A percentile compares a stretch with the other conserved stretches of the same genome.
These are phyloP conservation scores for Dasypus novemcinctus DNA, from an alignment of 2,113 vertebrate genomes.

Conservation along the genomic window DNA sequence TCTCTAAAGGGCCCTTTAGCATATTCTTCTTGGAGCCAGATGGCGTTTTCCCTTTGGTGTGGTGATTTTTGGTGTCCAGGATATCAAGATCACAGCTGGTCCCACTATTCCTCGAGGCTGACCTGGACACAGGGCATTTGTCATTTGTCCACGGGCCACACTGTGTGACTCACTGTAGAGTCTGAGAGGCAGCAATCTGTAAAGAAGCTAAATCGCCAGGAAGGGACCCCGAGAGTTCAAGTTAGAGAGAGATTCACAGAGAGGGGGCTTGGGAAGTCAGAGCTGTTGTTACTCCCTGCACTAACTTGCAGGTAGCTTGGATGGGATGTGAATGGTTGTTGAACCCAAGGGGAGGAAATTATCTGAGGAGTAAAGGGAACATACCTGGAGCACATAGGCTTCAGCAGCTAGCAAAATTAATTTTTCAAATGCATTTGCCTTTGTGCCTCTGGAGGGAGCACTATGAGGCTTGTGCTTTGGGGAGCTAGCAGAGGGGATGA, in stretches of 20 bases:
- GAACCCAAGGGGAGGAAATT: neutral
- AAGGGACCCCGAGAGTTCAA: neutral
- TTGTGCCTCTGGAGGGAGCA: neutral
- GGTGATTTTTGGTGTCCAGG: too few relatives aligned
- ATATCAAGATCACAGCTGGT: neutral
- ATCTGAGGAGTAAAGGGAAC: neutral
- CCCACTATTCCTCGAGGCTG: neutral
- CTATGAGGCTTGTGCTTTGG: too few relatives aligned
- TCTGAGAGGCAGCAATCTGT: neutral
- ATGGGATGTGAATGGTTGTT: neutral
- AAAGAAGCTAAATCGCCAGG: neutral
- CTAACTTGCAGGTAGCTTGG: neutral
- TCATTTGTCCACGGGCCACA: neutral
- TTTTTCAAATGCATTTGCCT: neutral
- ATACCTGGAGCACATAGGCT: neutral
- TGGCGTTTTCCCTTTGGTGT: neutral
- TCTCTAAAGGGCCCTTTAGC: neutral
- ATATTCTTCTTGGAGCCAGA: neutral
- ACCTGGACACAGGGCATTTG: neutral
- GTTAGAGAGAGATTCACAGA: neutral
- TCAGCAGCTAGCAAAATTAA: neutral
- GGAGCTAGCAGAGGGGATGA: neutral
- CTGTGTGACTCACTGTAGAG: neutral
- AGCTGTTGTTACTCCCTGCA: neutral
- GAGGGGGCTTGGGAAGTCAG: too few relatives aligned